Conservation (phyloP, 2,797 vertebrate species). For the Halcyon badia region DNA sequence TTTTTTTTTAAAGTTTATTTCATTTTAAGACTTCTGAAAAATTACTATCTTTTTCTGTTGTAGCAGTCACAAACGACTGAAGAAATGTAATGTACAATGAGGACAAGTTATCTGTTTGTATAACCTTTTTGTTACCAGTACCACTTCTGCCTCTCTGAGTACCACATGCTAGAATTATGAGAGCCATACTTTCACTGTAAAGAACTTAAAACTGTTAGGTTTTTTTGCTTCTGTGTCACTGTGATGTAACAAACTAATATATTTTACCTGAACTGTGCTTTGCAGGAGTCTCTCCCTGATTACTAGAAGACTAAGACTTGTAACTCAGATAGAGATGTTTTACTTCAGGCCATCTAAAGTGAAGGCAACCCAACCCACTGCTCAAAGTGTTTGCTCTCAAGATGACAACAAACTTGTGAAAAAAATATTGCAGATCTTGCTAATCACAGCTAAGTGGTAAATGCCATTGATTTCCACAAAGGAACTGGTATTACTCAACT, state of each 20-base stretch:
- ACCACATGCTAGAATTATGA: fast-evolving
- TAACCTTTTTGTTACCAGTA: too few species aligned
- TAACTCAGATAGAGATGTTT: not conserved
- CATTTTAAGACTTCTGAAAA: not conserved
- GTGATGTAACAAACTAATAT: not conserved
- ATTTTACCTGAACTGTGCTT: not conserved
- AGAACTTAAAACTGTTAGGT: not conserved
- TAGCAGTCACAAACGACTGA: not conserved
- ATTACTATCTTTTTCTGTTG: not conserved
- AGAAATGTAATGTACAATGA: not conserved
- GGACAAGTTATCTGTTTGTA: not conserved
- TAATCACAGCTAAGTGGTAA: not conserved
- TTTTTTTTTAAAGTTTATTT: fast-evolving
- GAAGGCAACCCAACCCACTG: not conserved
- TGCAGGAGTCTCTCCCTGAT: not conserved
- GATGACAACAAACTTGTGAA: not conserved
- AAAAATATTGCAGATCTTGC: not conserved
- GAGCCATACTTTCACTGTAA: not conserved
- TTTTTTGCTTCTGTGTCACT: not conserved
- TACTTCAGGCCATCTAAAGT: not conserved
- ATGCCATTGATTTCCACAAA: not conserved
- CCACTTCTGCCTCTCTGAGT: not conserved
- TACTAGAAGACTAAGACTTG: not conserved
- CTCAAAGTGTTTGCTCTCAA: not conserved
- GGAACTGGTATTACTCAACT: fast-evolving